Conservation (phyloP, 2,888 invertebrate species). For the Rhagonycha fulva region DNA sequence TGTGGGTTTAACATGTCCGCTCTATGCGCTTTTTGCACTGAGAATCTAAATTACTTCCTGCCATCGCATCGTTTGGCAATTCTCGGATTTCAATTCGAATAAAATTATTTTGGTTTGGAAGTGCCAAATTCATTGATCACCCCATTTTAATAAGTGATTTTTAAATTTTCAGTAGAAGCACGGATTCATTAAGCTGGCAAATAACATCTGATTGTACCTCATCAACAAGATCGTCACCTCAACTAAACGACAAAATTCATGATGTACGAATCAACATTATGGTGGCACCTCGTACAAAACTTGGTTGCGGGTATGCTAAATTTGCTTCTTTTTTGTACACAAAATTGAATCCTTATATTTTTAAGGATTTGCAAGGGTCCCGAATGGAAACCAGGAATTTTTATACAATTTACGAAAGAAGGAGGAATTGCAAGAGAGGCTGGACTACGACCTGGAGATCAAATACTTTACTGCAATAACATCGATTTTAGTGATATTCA, state of each 20-base stretch:
- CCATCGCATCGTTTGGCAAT: too few relatives aligned
- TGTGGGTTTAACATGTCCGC: too few relatives aligned
- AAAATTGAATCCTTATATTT: neutral
- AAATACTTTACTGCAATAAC: constrained; percentile 88
- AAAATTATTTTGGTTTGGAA: too few relatives aligned
- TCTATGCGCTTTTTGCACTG: too few relatives aligned
- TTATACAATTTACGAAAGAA: constrained; percentile 87
- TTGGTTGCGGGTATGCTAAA: constrained; percentile 76
- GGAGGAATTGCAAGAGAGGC: constrained; percentile 87
- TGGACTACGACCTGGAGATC: constrained; percentile 88
- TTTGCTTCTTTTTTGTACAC: constrained; percentile 1
- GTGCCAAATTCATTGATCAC: too few relatives aligned
- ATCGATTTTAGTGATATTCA: constrained; percentile 75
- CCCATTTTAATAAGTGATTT: neutral
- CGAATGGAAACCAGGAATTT: constrained; percentile 85
- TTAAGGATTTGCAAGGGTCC: constrained; percentile 81
- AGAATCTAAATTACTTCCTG: too few relatives aligned
- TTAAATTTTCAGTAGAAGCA: constrained; percentile 63
- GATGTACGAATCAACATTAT: constrained; percentile 78
- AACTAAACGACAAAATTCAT: constrained; percentile 60
- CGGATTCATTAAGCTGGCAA: constrained; percentile 83
- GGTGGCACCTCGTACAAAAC: constrained; percentile 79
- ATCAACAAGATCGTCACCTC: constrained; percentile 61
- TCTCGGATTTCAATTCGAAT: too few relatives aligned
- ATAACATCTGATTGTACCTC: constrained; percentile 64